phyloP scores from a whole-genome alignment of 2,888 invertebrate genomes.

The Phymatocera aterrima region DNA sequence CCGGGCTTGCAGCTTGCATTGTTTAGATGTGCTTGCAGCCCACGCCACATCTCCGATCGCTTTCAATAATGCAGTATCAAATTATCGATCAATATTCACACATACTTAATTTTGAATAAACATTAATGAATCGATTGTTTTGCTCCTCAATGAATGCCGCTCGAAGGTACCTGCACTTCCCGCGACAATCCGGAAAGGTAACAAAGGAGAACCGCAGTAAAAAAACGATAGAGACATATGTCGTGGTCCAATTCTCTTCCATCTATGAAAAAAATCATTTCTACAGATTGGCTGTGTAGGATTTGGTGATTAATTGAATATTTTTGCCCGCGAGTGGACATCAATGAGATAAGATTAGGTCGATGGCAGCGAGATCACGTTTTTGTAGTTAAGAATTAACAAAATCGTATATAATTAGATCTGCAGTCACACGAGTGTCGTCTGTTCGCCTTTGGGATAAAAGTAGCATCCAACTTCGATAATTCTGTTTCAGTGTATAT shows the following conservation, averaged over 20 bases:
- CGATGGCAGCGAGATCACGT: no score
- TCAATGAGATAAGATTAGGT: no score
- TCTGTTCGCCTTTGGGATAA: background rate
- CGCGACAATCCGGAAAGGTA: background rate
- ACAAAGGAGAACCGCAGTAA: background rate
- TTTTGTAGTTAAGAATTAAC: no score
- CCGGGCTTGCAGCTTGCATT: background rate
- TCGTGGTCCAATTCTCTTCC: no score
- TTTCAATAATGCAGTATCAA: constrained; percentile 15
- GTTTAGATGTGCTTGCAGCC: constrained; percentile 21
- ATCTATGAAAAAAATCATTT: no score
- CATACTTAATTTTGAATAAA: background rate
- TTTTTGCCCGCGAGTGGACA: no score
- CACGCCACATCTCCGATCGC: background rate
- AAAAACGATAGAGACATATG: no score
- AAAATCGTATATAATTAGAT: no score
- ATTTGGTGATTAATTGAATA: no score
- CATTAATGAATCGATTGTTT: background rate
- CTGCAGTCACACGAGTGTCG: background rate
- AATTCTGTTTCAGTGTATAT: background rate
- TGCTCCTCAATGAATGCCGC: background rate
- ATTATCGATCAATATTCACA: constrained; percentile 23
- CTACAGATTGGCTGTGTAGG: no score
- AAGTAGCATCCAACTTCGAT: background rate
- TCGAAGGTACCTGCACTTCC: background rate